Base-by-base conservation (phyloP, 2,797 vertebrate genomes). In the Mormyrops boulengeri region DNA sequence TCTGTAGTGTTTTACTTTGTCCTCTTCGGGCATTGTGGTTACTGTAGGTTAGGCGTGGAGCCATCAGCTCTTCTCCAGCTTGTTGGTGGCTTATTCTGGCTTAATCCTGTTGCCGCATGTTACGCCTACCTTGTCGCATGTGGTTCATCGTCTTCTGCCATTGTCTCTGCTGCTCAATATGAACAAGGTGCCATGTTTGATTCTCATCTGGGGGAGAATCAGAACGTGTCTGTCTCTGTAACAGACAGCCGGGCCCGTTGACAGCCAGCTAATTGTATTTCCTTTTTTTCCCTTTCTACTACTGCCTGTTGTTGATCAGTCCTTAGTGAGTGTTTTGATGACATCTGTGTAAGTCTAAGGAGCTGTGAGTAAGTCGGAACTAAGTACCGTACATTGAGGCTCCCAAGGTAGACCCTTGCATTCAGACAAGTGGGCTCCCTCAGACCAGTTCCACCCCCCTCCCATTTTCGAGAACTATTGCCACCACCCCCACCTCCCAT, bases 111-210 rank as follows among this genome's bases (percentile, higher is more conserved):
- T 87, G 0, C 12, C 1, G 5, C 85, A 87, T 34, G 3, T 57
- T 8, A 38, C 53, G 11, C 26, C 52, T 57, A 12, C 52, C 85
- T 57, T 14, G n/a, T 6, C 5, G 2, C 6, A 60, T 60, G 55
- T 19, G 52, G 26, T 17, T 30, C 44, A 7, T 85, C 55, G 85
- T 85, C 57, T 69, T 41, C 14, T 11, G 38, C 69, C 19, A 19
- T 84, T 84, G 82, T 57, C 73, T 88, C 49, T 44, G 55, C 47
- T 88, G 66, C 86, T 88, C 85, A 84, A 66, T 88, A 12, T 44
- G 80, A 87, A 88, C 87, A 69, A 60, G 7, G 49, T 84, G 69
- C 53, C 69, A 19, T 26, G 22, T 85, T 85, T 87, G 53, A 88
- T 77, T 55, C 34, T 88, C 53, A 41, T 82, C 86, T 47, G 4